Base-by-base conservation (phyloP, 2,888 invertebrate species). In the Caradrina kadenii region DNA sequence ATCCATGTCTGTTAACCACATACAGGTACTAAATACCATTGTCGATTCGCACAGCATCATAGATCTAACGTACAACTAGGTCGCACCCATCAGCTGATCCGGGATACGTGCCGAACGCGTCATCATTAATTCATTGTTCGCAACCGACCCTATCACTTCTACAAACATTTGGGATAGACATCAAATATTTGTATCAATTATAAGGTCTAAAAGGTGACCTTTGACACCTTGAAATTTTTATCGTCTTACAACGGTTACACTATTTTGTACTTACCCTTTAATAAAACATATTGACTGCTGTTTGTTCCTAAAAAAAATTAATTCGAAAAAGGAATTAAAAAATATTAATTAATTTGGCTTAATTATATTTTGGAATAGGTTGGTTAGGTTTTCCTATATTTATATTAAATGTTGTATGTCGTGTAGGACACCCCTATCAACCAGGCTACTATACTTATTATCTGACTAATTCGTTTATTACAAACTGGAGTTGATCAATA, bases 1-100 rank as follows among this genome's bases (percentile, higher is more conserved):
- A 31, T 13, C 15, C 8, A 21, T 11, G 39, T 17, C n/a, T 19
- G 10, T 1, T 2, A 17, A 31, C 39, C 6, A 31, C 45, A 21
- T 56, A 45, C n/a, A 39, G 7, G 10, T 17, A 55, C 15, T 53
- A 48, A 61, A 56, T 42, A n/a, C 11, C 21, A 31, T 39, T 72
- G 63, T 80, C 70, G 65, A 75, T 75, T 76, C 69, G 63, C 79
- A 76, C 67, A 62, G 59, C 75, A 67, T 76, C 80, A 83, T 73
- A 74, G 56, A 75, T 80, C 73, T 76, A 68, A 80, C 58, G 26
- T 67, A 74, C 63, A 62, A 73, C 65, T 73, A 66, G 77, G 77
- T 78, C 79, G 74, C 65, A 65, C 69, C 77, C 55, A 78, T 77
- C 77, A 77, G 77, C 79, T 77, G 77, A 69, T 79, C 74, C 69